Base-by-base conservation (phyloP, 2,113 vertebrate species). In the Oncorhynchus clarkii region DNA sequence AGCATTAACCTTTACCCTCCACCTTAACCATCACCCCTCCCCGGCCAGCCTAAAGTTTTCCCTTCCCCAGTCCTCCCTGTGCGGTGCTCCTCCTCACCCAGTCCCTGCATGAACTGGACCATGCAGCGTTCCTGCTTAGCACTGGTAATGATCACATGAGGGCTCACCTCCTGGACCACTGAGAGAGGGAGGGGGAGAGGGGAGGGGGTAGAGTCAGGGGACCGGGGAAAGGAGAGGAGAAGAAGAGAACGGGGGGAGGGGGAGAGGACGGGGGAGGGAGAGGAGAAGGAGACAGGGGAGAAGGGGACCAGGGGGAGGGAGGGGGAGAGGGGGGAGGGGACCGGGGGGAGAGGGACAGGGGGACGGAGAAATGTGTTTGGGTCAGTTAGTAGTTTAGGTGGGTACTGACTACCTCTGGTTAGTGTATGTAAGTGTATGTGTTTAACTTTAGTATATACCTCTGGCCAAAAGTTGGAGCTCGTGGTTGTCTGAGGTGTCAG, bases 41-140 rank as follows among this genome's bases (percentile, higher is more conserved):
- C 51, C 3, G 4, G 14, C 3, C 51, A 3, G 16, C 3, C 51
- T 18, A 13, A 51, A 4, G 51, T 18, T 54, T 13, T 54, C 3
- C 51, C 51, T 54, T 54, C 13, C 51, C 51, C 51, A 16, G 51
- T 54, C 14, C 12, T 54, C 51, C 16, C 51, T 16, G 16, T 18
- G 51, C 1, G 51, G 12, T 65, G n/a, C 12, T 4, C 59, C n/a
- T 4, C 31, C 88, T 91, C 82, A 94, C 92, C 90, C 54, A 98
- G 86, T 62, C 83, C 90, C 71, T 88, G 89, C 64, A 99, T 87
- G 88, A 96, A 98, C 48, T 29, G 91, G 45, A 93, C 87, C 88
- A 98, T 92, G 75, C 81, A 92, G 49, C 88, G 89, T 78, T 99
- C 96, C 88, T 98, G 97, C 89, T 97, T 99, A 68, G 96, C 96